Evolutionary conservation across 1,140 invertebrate species (phyloP), one percentile per base, ranked within the genome.

Genomic region (Mesaphorura yosii): DNA sequence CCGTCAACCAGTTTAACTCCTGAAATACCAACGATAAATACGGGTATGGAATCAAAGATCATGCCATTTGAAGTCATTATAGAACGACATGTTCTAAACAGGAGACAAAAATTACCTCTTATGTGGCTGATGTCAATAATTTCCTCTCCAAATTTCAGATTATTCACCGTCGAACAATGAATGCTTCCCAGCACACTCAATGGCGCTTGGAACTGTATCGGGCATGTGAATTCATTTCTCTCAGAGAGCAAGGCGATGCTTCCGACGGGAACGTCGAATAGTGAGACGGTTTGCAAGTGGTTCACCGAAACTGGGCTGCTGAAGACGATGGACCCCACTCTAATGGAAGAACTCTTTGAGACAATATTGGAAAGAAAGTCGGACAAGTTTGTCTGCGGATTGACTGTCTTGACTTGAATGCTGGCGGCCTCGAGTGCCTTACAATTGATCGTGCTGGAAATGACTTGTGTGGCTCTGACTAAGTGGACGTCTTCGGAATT

Each of bases 21-120:
- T 55, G 25, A 45, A 53, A 37, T 10, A 46, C 22, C 4, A 15
- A 23, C 20, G 23, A 12, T 41, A 19, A 5, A n/a, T n/a, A n/a
- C n/a, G n/a, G n/a, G n/a, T n/a, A n/a, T n/a, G n/a, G n/a, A n/a
- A n/a, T n/a, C n/a, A n/a, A n/a, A n/a, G n/a, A n/a, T n/a, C n/a
- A n/a, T n/a, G n/a, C n/a, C n/a, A n/a, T n/a, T n/a, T n/a, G n/a
- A n/a, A n/a, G n/a, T n/a, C n/a, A n/a, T n/a, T n/a, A n/a, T n/a
- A n/a, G n/a, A n/a, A n/a, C n/a, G n/a, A n/a, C n/a, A n/a, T n/a
- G n/a, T n/a, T n/a, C n/a, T n/a, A n/a, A n/a, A n/a, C 17, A 37
- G 7, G 17, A 41, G 23, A 6, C 26, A 31, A 41, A 40, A 40
- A n/a, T 29, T 55, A 55, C 56, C 56, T 23, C 2, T 29, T 26